Base-by-base conservation (phyloP, 2,888 invertebrate genomes). In the Noctua pronuba region DNA sequence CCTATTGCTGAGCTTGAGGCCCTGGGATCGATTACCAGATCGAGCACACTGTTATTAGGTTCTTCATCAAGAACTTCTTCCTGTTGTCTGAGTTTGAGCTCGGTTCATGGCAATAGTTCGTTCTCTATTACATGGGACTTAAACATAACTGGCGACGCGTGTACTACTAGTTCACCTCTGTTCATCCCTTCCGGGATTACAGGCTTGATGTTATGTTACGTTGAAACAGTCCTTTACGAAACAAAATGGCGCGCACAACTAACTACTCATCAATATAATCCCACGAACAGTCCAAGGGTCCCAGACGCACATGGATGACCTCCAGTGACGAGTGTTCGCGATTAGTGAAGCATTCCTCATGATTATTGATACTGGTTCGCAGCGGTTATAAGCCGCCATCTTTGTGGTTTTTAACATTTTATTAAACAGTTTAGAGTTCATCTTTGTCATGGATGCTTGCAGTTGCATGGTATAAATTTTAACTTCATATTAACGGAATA, bases 281-380 rank as follows among this genome's bases (percentile, higher is more conserved):
- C 75, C 87, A 80, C 75, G 70, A 67, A 44, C 77, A 78, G 62
- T 67, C 58, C 75, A 80, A 81, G 76, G 84, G 88, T 73, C 64
- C 55, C 73, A 77, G 69, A 73, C 73, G 55, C n/a, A 75, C 80
- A 79, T 71, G 75, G 82, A 86, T 87, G 84, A 86, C 86, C 80
- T 74, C 67, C 67, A 67, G 66, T 68, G 35, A 55, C 69, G 65
- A 68, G 69, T 71, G 41, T 41, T 72, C 72, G 76, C 77, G 81
- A 85, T 71, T 77, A 77, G 75, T 77, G 46, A 66, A 67, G 73
- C 83, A 88, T 88, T 88, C 88, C 87, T 67, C 31, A 28, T 80
- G 55, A 55, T 84, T 75, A 88, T 85, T 84, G 77, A 74, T 60
- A 68, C 86, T 68, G 67, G 88, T 79, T 84, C 16, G 68, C 75